Evolutionary conservation across 2,888 invertebrate species (phyloP), one percentile per base, ranked within the genome.

Genomic region (Clusia tigrina): DNA sequence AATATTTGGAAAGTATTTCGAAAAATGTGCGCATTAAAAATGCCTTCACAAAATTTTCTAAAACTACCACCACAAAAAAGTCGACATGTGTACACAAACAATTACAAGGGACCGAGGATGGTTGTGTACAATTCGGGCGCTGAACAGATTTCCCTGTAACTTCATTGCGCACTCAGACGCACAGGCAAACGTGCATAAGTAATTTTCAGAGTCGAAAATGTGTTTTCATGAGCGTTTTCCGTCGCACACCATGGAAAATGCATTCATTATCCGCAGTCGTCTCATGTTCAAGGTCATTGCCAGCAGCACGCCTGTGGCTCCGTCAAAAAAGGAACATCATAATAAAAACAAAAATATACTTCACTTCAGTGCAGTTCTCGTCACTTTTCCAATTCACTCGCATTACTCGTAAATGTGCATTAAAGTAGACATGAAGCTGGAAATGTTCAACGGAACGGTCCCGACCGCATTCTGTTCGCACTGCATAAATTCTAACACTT

Each of bases 261-360:
- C 32, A 32, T 32, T 32, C 32, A 32, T 32, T 32, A 32, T 12
- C 32, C 32, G 32, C 32, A 17, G 26, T 46, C 25, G 55, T 10
- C 51, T 56, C 56, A 67, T 57, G 57, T 62, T 67, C 67, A 67
- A 67, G 67, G 67, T 67, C 67, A 65, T 63, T 63, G 60, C 57
- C 67, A 67, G 48, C 48, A 48, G 48, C 22, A 15, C 20, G 22
- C 48, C 48, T n/a, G 12, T 42, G 42, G 10, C 42, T 42, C 15
- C 42, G n/a, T 10, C 42, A 42, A 42, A 5, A n/a, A 3, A 5
- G 42, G 12, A 42, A n/a, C 6, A 2, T 5, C 42, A 42, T 17
- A 42, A 42, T 3, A 5, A 15, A 10, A 42, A 42, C 42, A 42
- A 15, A 42, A 42, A n/a, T n/a, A n/a, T n/a, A n/a, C n/a, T n/a